Conservation (phyloP, 2,888 invertebrate species). For the Aphidius colemani region DNA sequence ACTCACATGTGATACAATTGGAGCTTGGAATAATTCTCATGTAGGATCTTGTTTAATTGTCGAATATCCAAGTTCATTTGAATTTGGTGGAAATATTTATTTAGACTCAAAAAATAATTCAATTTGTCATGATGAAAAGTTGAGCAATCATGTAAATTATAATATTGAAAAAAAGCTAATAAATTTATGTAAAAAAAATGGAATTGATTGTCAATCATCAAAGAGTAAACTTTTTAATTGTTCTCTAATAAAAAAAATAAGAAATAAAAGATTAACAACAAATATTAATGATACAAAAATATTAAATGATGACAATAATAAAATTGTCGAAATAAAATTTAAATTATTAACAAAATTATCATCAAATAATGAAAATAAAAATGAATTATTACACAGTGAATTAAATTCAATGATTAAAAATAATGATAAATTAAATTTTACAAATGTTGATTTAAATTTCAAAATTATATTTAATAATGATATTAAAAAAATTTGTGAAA, state of each 20-base stretch:
- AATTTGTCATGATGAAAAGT: slow-evolving; percentile 58
- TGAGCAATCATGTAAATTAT: slow-evolving; percentile 38
- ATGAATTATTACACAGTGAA: slow-evolving; percentile 44
- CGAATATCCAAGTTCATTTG: slow-evolving; percentile 61
- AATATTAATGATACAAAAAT: too few species aligned
- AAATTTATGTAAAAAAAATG: slow-evolving; percentile 35
- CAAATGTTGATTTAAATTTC: slow-evolving; percentile 45
- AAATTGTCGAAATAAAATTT: slow-evolving; percentile 47
- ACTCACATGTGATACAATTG: slow-evolving; percentile 46
- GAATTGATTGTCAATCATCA: slow-evolving; percentile 46
- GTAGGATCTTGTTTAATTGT: slow-evolving; percentile 66
- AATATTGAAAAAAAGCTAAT: slow-evolving; percentile 13
- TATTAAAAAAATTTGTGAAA: slow-evolving; percentile 58
- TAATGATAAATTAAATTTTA: slow-evolving; percentile 45
- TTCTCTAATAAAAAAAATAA: too few species aligned
- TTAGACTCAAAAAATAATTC: slow-evolving; percentile 54
- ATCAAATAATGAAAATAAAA: slow-evolving; percentile 41
- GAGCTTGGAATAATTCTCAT: slow-evolving; percentile 38
- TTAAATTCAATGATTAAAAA: slow-evolving; percentile 42
- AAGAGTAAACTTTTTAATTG: slow-evolving; percentile 4
- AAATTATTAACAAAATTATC: slow-evolving; percentile 50
- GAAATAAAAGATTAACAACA: too few species aligned
- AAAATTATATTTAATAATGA: slow-evolving; percentile 45
- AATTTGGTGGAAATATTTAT: slow-evolving; percentile 61
- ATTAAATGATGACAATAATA: slow-evolving; percentile 29